Evolutionary conservation across 2,888 invertebrate species (phyloP).

Genomic region (Petrolisthes cinctipes): DNA sequence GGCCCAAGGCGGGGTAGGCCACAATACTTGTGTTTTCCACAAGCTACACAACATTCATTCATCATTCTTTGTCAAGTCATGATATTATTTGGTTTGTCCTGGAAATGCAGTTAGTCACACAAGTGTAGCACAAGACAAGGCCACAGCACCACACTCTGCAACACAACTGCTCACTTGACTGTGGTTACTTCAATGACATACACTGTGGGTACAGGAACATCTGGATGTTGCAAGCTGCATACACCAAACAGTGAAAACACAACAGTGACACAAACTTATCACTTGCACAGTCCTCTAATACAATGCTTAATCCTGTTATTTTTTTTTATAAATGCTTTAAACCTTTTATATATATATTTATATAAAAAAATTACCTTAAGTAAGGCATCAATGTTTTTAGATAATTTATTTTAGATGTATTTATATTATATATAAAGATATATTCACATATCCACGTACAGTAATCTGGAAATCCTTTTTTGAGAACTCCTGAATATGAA

Average conservation of each 20-base stretch:
- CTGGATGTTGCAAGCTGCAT: constrained; percentile 49
- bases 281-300: constrained; percentile 47
- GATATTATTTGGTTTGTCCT: constrained; percentile 48
- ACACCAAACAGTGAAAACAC: constrained; percentile 51
- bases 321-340: constrained; percentile 29
- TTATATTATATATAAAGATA: constrained; percentile 15
- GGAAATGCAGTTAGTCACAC: constrained; percentile 25
- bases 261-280: constrained; percentile 44
- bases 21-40: constrained; percentile 52
- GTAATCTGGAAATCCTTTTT: constrained; percentile 10
- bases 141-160: constrained; percentile 33
- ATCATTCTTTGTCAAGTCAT: constrained; percentile 53
- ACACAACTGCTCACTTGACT: constrained; percentile 24
- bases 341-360: constrained; percentile 20
- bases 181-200: constrained; percentile 24
- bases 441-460: not conserved
- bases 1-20: constrained; percentile 57
- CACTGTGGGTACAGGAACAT: constrained; percentile 46
- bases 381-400: constrained; percentile 32
- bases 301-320: constrained; percentile 26
- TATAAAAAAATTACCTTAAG: constrained; percentile 38
- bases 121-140: constrained; percentile 36
- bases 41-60: constrained; percentile 59
- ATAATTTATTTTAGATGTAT: constrained; percentile 15
- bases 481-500: not conserved